Evolutionary conservation across 2,797 vertebrate species (phyloP).

Genomic region (Acanthornis magna): DNA sequence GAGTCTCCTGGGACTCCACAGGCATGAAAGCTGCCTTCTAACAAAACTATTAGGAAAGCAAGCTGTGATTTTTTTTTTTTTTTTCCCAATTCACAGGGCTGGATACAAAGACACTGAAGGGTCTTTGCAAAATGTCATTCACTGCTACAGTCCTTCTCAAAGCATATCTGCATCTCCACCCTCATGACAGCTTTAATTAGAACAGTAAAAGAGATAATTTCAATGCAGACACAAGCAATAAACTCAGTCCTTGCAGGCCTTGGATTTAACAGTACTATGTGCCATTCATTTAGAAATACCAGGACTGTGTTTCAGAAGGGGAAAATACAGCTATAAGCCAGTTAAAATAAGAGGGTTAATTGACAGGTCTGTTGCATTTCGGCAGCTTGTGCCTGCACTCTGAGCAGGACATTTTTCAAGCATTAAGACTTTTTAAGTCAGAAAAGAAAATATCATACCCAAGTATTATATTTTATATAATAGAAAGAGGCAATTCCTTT

Average conservation of each 20-base stretch:
- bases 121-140: background rate
- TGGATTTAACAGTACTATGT: background rate
- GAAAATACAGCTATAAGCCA: background rate
- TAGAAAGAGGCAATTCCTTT: background rate
- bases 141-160: background rate
- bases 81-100: background rate
- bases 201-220: background rate
- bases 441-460: background rate
- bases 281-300: background rate
- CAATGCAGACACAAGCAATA: background rate
- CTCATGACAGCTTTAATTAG: background rate
- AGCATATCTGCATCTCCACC: background rate
- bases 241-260: background rate
- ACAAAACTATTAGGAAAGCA: background rate
- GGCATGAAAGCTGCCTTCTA: background rate
- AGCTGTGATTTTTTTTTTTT: background rate
- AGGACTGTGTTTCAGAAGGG: background rate
- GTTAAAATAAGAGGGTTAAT: background rate
- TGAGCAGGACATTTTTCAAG: background rate
- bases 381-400: background rate
- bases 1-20: background rate
- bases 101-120: background rate
- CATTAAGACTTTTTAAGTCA: background rate
- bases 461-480: background rate
- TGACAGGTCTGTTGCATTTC: background rate